phyloP scores from a whole-genome alignment of 2,797 vertebrate species.

The Sebastiscus tertius region DNA sequence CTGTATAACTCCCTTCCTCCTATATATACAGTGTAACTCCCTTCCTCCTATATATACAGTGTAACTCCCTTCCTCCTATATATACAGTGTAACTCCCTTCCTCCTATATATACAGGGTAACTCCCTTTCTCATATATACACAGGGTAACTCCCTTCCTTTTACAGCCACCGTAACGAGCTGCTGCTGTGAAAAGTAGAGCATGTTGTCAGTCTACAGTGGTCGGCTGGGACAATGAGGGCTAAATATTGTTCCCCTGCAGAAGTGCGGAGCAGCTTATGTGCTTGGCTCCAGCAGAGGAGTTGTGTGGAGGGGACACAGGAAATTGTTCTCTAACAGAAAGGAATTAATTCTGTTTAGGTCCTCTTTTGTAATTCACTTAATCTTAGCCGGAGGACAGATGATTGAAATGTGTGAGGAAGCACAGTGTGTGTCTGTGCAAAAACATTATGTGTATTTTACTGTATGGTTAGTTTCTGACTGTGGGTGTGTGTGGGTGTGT shows the following conservation, averaged over 20 bases:
- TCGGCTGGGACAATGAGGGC: slow-evolving; percentile 1
- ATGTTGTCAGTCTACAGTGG: not conserved
- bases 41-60: too few relatives aligned
- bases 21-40: too few relatives aligned
- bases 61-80: too few relatives aligned
- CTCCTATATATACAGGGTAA: too few relatives aligned
- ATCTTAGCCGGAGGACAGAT: slow-evolving; percentile 64
- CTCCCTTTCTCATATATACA: too few relatives aligned
- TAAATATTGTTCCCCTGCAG: slow-evolving; percentile 21
- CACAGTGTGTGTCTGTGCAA: slow-evolving; percentile 11
- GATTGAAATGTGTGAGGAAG: slow-evolving; percentile 47
- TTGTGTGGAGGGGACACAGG: slow-evolving; percentile 46
- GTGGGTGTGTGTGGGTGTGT: not conserved
- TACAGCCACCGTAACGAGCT: not conserved
- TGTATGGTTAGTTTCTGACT: not conserved
- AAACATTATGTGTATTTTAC: slow-evolving; percentile 8
- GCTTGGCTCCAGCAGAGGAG: slow-evolving; percentile 31
- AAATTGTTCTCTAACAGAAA: slow-evolving; percentile 68
- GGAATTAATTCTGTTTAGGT: slow-evolving; percentile 65
- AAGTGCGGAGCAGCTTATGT: slow-evolving; percentile 38
- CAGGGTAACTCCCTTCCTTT: not conserved
- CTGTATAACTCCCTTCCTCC: too few relatives aligned
- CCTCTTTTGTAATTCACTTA: slow-evolving; percentile 58
- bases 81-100: not conserved
- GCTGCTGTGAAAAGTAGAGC: not conserved